phyloP scores from a whole-genome alignment of 2,888 invertebrate genomes.

The Cordilura impudica region DNA sequence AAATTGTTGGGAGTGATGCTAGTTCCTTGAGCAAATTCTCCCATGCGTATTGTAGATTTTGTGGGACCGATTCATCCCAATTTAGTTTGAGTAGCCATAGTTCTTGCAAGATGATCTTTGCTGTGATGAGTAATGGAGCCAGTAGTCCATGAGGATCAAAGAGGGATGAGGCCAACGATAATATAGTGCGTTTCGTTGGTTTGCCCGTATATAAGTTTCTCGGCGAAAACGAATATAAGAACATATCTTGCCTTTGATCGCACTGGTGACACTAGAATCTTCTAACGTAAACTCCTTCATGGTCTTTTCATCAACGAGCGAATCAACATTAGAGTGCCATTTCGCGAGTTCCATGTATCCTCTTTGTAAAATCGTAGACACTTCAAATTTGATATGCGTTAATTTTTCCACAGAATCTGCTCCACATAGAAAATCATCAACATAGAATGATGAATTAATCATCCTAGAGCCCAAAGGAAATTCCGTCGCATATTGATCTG shows the following conservation, averaged over 20 bases:
- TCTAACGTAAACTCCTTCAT: no score
- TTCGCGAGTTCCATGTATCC: background rate
- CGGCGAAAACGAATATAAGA: constrained; percentile 23
- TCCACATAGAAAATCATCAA: constrained; percentile 14
- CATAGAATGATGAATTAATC: constrained; percentile 16
- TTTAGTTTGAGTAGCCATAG: constrained; percentile 20
- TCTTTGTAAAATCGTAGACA: background rate
- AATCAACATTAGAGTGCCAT: no score
- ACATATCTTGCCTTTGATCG: constrained; percentile 18
- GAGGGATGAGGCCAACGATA: no score
- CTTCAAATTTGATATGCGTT: background rate
- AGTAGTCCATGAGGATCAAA: no score
- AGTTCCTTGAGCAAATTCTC: constrained; percentile 9
- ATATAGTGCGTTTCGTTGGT: no score
- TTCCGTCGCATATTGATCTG: constrained; percentile 11
- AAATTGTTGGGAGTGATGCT: background rate
- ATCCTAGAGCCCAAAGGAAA: constrained; percentile 29
- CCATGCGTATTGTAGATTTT: constrained; percentile 6
- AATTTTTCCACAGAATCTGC: constrained; percentile 11
- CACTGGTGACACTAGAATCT: no score
- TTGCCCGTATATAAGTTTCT: constrained; percentile 24
- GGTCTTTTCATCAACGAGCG: no score
- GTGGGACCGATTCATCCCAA: constrained; percentile 31
- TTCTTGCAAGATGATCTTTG: no score
- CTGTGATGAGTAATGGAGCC: no score